Evolutionary conservation across 2,113 vertebrate genomes (phyloP), one percentile per base, ranked within the genome.

Genomic region (Podarcis cretensis): DNA sequence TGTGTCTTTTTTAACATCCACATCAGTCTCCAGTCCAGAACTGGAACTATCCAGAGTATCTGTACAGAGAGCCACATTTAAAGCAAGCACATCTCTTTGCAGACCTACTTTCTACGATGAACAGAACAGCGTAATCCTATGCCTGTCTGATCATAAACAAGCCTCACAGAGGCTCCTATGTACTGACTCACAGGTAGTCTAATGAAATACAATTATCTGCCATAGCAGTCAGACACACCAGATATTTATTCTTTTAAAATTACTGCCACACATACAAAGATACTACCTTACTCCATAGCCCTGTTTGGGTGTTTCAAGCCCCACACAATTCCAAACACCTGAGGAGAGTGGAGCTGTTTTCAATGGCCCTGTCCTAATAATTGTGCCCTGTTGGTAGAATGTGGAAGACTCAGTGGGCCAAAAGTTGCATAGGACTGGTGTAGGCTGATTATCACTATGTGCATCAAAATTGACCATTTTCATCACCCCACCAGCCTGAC

Each of bases 11-110:
- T 90, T 2, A 0, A 92, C 87, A 32, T 93, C 92, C 66, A 95
- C 95, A 84, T 96, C 96, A 12, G 89, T 90, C 87, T 95, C 97
- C 84, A 97, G 86, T n/a, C 96, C 96, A 0, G 98, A 97, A 92
- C 98, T 97, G 78, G 97, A 97, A 92, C 96, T 97, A 83, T 96
- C 97, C 57, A 96, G 95, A 81, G 95, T 95, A 90, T 97, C 98
- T 98, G 94, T 12, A 80, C 43, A 92, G 85, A 89, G 57, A 93
- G 35, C 1, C 2, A 85, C 80, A 65, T 92, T 37, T 90, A 86
- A 73, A 90, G 59, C 1, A 0, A 86, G 59, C 1, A 23, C 12
- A 54, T 68, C 63, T 78, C 6, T 54, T 84, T 71, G 23, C 68
- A 84, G 37, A 37, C 30, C 80, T 77, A 59, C 35, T 81, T 88